These are phyloP conservation scores for Nemopilema nomurai DNA, from an alignment of 30 jellyfish, hydroid and myxozoan species.

Conservation along the genomic window DNA sequence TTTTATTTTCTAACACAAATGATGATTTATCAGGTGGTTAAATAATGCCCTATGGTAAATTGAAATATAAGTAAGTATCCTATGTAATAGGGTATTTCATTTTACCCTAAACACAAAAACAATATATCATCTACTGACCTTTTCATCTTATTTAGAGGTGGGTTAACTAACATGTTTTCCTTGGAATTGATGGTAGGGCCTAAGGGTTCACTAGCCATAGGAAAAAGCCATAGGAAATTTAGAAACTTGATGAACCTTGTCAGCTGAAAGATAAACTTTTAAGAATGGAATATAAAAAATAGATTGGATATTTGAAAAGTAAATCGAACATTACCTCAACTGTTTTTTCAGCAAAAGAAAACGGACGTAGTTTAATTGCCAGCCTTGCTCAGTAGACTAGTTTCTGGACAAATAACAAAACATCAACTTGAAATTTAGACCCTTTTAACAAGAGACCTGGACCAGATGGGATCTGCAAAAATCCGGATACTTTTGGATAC, in stretches of 20 bases:
- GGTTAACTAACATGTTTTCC: background rate
- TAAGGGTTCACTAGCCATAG: background rate
- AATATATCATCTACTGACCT: background rate
- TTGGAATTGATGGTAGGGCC: background rate
- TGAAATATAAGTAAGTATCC: background rate
- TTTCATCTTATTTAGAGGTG: background rate
- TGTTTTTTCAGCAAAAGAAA: background rate
- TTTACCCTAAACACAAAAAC: background rate
- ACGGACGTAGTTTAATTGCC: background rate
- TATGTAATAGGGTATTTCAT: background rate
- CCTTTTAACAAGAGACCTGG: no score
- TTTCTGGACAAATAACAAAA: background rate
- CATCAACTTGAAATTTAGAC: background rate
- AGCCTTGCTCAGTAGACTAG: background rate
- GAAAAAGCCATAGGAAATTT: background rate
- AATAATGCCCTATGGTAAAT: background rate
- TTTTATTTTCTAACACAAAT: background rate
- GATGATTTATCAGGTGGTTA: background rate
- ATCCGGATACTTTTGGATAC: no score
- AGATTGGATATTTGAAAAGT: background rate
- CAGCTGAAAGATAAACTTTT: background rate
- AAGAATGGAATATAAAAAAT: background rate
- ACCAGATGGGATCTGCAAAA: no score
- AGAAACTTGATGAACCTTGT: background rate
- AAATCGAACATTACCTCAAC: background rate